These are phyloP conservation scores for Mimas tiliae DNA, from an alignment of 2,888 invertebrate genomes.

Conservation along the genomic window DNA sequence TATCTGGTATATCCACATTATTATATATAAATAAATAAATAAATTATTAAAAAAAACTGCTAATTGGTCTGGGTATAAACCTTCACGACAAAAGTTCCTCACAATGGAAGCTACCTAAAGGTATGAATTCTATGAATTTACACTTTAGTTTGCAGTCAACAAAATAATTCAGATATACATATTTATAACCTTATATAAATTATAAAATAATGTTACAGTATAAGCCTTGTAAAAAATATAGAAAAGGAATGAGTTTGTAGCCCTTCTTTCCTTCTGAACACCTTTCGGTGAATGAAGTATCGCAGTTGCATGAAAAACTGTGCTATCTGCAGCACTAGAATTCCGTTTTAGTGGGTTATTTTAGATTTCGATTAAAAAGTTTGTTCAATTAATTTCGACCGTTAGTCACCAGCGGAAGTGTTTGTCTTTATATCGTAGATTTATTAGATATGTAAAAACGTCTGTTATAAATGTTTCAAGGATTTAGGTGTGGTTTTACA, in stretches of 20 bases:
- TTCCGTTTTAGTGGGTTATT: no score
- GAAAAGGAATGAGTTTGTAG: constrained; percentile 86
- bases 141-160: constrained; percentile 82
- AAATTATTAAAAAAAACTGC: no score
- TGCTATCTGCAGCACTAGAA: constrained; percentile 85
- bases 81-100: no score
- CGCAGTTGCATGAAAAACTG: constrained; percentile 87
- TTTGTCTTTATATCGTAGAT: no score
- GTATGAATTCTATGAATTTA: constrained; percentile 86
- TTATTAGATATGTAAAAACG: no score
- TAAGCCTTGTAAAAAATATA: constrained; percentile 85
- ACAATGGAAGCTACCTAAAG: constrained; percentile 84
- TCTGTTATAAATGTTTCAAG: not conserved
- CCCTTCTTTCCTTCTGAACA: constrained; percentile 93
- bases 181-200: constrained; percentile 84
- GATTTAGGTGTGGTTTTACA: not conserved
- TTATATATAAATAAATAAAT: no score
- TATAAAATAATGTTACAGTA: constrained; percentile 85
- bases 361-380: not conserved
- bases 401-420: not conserved
- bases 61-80: not conserved
- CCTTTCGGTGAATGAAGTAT: constrained; percentile 95
- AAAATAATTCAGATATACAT: constrained; percentile 83
- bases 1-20: no score
- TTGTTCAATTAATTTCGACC: not conserved